Evolutionary conservation across 2,888 invertebrate genomes (phyloP).

Genomic region (Apodemia zela): DNA sequence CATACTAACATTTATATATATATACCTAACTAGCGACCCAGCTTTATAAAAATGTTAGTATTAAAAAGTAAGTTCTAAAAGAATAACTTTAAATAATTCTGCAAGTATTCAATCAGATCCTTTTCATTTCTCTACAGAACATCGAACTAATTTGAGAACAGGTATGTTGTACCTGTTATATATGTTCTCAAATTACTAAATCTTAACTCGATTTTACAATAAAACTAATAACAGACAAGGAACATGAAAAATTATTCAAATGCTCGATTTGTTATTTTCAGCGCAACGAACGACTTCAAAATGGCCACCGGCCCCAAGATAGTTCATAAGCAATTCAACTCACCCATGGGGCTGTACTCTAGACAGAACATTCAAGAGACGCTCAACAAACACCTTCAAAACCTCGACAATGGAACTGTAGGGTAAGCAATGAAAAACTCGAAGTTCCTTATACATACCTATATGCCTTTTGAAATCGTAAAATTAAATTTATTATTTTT

Average conservation of each 20-base stretch:
- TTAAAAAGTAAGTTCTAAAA: too few species aligned
- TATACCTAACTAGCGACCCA: too few species aligned
- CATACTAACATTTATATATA: too few species aligned
- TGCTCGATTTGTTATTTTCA: conserved; percentile 43
- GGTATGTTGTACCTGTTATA: too few species aligned
- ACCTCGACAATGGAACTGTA: conserved; percentile 88
- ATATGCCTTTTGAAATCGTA: too few species aligned
- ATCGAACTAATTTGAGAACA: background rate
- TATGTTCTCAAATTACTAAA: too few species aligned
- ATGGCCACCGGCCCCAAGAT: conserved; percentile 87
- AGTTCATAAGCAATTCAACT: conserved; percentile 94
- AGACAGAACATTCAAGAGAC: conserved; percentile 90
- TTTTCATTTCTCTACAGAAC: too few species aligned
- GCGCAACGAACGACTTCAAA: conserved; percentile 78
- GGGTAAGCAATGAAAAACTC: conserved; percentile 84
- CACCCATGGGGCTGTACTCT: conserved; percentile 92
- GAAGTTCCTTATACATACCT: background rate
- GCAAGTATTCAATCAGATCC: too few species aligned
- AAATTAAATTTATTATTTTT: background rate
- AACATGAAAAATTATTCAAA: background rate
- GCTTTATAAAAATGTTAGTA: too few species aligned
- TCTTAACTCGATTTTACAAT: background rate
- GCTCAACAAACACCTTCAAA: conserved; percentile 87
- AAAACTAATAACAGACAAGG: background rate
- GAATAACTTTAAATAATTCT: too few species aligned